Evolutionary conservation across 2,113 vertebrate species (phyloP).

Genomic region (Pelodiscus sinensis): DNA sequence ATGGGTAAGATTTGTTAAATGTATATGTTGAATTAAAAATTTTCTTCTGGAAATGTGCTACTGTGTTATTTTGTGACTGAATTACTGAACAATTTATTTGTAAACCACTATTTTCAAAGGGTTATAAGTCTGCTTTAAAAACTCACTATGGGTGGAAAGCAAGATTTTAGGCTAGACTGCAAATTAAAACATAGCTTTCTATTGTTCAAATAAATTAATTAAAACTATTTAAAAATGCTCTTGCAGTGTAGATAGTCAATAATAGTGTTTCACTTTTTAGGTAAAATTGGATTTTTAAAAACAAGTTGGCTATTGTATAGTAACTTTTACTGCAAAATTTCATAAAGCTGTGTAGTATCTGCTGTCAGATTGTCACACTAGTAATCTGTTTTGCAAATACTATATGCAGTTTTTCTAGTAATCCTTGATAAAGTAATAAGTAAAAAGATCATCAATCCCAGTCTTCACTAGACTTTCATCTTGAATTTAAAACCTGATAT

Average conservation of each 20-base stretch:
- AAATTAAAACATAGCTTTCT: background rate
- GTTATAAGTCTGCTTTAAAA: background rate
- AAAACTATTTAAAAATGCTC: background rate
- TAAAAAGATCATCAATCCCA: background rate
- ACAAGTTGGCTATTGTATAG: background rate
- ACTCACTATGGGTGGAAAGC: background rate
- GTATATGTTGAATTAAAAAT: background rate
- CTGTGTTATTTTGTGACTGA: background rate
- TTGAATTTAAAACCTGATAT: background rate
- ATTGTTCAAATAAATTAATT: background rate
- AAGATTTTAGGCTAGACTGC: background rate
- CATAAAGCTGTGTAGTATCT: background rate
- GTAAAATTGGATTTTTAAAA: background rate
- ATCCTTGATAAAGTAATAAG: background rate
- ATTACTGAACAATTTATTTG: background rate
- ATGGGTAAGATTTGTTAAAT: background rate
- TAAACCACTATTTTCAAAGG: background rate
- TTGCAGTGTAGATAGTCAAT: background rate
- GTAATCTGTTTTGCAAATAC: background rate
- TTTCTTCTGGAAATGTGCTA: background rate
- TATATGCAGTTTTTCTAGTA: background rate
- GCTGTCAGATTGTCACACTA: background rate
- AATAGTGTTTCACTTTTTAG: background rate
- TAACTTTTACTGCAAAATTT: background rate
- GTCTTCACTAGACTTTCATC: background rate